phyloP scores from a whole-genome alignment of 2,888 invertebrate genomes.

The Pyrochroa serraticornis region DNA sequence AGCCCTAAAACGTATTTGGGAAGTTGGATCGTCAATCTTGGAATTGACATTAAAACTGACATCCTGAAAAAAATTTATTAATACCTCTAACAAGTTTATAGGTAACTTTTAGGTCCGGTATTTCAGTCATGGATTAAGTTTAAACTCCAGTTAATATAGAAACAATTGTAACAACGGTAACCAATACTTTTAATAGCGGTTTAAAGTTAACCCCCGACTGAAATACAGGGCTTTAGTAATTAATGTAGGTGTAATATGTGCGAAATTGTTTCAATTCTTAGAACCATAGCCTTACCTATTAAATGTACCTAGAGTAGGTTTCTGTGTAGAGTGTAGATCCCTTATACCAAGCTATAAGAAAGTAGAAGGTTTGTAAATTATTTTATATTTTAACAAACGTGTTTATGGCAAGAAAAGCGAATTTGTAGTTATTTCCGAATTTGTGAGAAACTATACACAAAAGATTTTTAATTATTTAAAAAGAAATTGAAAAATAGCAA shows the following conservation, averaged over 20 bases:
- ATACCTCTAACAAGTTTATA: background rate
- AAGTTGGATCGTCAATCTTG: conserved; percentile 80
- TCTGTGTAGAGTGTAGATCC: conserved; percentile 24
- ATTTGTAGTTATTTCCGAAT: background rate
- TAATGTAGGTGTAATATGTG: background rate
- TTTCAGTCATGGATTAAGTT: too few species aligned
- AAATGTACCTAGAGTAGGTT: conserved; percentile 17
- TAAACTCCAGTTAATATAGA: too few species aligned
- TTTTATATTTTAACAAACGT: background rate
- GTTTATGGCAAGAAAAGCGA: background rate
- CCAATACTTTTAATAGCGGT: too few species aligned
- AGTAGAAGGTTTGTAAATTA: conserved; percentile 14
- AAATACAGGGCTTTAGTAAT: too few species aligned
- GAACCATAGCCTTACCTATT: conserved; percentile 13
- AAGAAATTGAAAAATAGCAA: conserved; percentile 3
- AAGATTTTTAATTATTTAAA: background rate
- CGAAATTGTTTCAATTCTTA: conserved; percentile 1
- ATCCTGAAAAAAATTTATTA: conserved; percentile 66
- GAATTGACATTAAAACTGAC: conserved; percentile 85
- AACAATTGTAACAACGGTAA: too few species aligned
- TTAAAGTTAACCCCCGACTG: too few species aligned
- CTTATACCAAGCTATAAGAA: conserved; percentile 48
- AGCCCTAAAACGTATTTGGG: conserved; percentile 86
- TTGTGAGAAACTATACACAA: conserved; percentile 1
- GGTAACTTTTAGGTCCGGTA: background rate